Evolutionary conservation across 2,888 invertebrate genomes (phyloP), one percentile per base, ranked within the genome.

Genomic region (Melinaea menophilus): DNA sequence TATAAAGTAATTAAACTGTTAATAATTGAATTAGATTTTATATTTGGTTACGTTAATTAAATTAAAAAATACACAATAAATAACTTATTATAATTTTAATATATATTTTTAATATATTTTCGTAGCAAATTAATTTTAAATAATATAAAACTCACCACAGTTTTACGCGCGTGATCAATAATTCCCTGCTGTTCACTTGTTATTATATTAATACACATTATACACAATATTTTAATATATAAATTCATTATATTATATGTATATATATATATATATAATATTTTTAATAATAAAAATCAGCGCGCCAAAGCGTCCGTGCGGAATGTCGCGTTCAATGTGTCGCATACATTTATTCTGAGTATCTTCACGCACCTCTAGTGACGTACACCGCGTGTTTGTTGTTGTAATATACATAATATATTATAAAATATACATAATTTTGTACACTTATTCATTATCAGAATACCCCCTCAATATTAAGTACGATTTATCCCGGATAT

Each of bases 71-170:
- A 37, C 22, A 22, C 22, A 37, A 35, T 35, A 5, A 5, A 37
- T 37, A 37, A 5, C 7, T 37, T 37, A 37, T 37, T 37, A 2
- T 37, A 37, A 37, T 37, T 37, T 37, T 54, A 48, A 5, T 51
- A 13, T 2, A 45, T 34, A 34, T 11, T 9, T 33, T 48, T 34
- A 34, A 34, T 34, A 5, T 58, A 5, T 34, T 55, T 5, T 3
- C 11, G 9, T n/a, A 4, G 41, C 37, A 47, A 9, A 4, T 41
- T 41, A 9, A 7, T 41, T 41, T 41, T 9, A 56, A 54, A 51
- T 11, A 13, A 13, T 35, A 4, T 64, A 11, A 35, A 35, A 79
- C 82, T 81, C 64, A 83, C 84, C 75, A 77, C 78, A 9, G 81
- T 73, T 33, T 73, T 73, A 54, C 74, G 76, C 3, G 73, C 74